These are phyloP conservation scores for Nannobrachium achirus DNA, from an alignment of 2,113 vertebrate species.

Conservation along the genomic window DNA sequence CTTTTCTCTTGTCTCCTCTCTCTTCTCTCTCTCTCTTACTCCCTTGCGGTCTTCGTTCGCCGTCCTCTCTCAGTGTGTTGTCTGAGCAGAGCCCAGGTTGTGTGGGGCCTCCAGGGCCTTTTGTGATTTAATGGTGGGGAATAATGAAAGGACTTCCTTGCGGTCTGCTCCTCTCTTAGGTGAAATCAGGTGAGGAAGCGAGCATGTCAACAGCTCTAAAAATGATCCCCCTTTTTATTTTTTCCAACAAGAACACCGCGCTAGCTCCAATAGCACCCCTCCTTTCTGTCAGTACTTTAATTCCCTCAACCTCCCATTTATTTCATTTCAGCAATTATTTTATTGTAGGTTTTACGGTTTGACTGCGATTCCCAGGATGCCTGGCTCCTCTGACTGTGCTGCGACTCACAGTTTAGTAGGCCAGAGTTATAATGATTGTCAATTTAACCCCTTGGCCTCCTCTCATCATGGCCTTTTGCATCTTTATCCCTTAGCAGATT, in stretches of 20 bases:
- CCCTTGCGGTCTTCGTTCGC: conserved; percentile 16
- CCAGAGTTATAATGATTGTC: conserved; percentile 1
- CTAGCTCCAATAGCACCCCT: background rate
- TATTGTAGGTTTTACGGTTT: background rate
- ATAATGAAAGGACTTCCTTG: conserved; percentile 47
- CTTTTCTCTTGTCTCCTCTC: conserved; percentile 10
- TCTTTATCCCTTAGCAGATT: background rate
- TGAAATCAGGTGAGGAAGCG: conserved; percentile 50
- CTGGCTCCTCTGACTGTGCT: background rate
- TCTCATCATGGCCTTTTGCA: conserved; percentile 2
- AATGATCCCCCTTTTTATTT: background rate
- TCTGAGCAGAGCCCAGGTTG: conserved; percentile 8
- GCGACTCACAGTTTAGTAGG: background rate
- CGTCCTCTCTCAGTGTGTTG: background rate
- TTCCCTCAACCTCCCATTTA: background rate
- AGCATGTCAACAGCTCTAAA: conserved; percentile 32
- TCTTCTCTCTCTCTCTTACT: conserved; percentile 14
- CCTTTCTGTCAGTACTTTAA: background rate
- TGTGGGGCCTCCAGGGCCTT: conserved; percentile 23
- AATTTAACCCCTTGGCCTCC: background rate
- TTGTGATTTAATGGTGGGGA: conserved; percentile 41
- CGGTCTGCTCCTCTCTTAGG: conserved; percentile 37
- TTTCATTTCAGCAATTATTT: background rate
- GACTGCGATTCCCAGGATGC: background rate
- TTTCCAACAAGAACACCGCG: background rate